Conservation (phyloP, 92 coral and sea anemone species). For the Montipora capitata region DNA sequence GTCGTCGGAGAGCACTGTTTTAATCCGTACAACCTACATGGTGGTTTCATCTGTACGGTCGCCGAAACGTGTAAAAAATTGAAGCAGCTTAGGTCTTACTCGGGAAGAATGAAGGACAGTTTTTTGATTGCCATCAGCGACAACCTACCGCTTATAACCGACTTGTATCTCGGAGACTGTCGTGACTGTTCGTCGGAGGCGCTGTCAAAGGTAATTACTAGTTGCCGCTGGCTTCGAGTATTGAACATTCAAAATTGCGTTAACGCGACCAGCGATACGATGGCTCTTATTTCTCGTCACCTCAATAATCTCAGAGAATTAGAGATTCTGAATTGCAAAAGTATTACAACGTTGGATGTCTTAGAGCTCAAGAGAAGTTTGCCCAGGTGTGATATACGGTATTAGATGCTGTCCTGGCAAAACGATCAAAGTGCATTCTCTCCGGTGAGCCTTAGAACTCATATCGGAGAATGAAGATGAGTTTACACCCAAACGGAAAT, state of each 20-base stretch:
- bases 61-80: constrained; percentile 79
- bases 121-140: constrained; percentile 70
- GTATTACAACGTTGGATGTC: constrained; percentile 56
- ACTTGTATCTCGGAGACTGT: constrained; percentile 88
- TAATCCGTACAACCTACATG: constrained; percentile 78
- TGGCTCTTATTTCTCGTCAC: constrained; percentile 56
- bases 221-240: constrained; percentile 71
- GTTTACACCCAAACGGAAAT: too few species aligned
- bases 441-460: neutral
- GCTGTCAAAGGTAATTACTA: constrained; percentile 63
- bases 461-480: too few species aligned
- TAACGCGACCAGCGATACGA: constrained; percentile 54
- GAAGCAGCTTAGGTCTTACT: constrained; percentile 73
- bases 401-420: neutral
- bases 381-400: constrained; percentile 39
- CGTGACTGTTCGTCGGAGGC: constrained; percentile 77
- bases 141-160: constrained; percentile 70
- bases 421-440: neutral
- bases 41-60: constrained; percentile 71
- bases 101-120: constrained; percentile 80
- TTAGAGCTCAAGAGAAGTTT: constrained; percentile 26
- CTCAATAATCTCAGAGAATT: constrained; percentile 68
- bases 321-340: constrained; percentile 70
- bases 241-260: constrained; percentile 79
- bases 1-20: constrained; percentile 85